Evolutionary conservation across 2,888 invertebrate species (phyloP), one percentile per base, ranked within the genome.

Genomic region (Tethea ocularis): DNA sequence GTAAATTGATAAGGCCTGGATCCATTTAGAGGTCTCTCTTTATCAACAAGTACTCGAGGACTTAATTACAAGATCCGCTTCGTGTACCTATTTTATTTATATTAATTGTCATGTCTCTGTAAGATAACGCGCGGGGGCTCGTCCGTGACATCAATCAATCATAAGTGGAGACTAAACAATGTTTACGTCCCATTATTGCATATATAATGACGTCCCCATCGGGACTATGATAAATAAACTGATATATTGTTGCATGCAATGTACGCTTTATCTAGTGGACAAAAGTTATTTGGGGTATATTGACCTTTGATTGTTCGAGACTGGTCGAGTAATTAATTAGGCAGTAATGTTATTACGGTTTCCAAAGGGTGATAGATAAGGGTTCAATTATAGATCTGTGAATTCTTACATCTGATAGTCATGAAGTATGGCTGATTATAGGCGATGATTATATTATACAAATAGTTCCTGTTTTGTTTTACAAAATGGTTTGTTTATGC

Each of bases 91-190:
- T 61, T 61, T 69, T 62, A 56, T 63, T 56, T 46, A 46, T 52
- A 20, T 46, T 20, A 59, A 38, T 60, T 36, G 15, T 60, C 58
- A 59, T 64, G 75, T 71, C 72, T 71, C 60, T 53, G 51, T 23
- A 36, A 60, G 89, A 91, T 91, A 91, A 87, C 67, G 58, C 61
- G 53, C 67, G 87, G 91, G 88, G 92, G 92, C 92, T 92, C 91
- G 92, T 87, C 92, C 92, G 69, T 93, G 92, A 93, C 92, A 90
- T 88, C 87, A 82, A 84, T 87, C 82, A 82, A 81, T 82, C 82
- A 78, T 51, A 58, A 66, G 54, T 66, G 60, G 74, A 88, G 88
- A 89, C 90, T 79, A 83, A 89, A 90, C 86, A 89, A 78, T 86
- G 80, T 87, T 84, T 83, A 84, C 83, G 77, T 78, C 69, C 74